Base-by-base conservation (phyloP, 1,140 invertebrate species). In the Drosophila chauvacae region DNA sequence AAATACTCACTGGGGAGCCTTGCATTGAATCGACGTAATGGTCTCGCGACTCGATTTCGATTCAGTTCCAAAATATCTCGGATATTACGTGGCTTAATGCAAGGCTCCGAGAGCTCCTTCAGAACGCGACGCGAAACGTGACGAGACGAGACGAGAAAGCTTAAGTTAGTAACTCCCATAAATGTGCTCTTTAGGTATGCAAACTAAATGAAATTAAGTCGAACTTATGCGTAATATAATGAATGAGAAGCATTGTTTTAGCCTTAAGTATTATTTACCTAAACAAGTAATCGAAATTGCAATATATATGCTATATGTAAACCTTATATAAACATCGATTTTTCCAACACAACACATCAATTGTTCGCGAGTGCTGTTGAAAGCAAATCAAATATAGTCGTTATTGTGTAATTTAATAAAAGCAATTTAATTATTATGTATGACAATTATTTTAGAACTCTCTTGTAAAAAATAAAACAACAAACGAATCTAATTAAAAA, bases 21-120 rank as follows among this genome's bases (percentile, higher is more conserved):
- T 90, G 84, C 87, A 91, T 91, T 91, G 90, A 91, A 87, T 80
- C 68, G 66, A 76, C 73, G 90, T 91, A 91, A 91, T 91, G 62
- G 57, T 57, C 41, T 57, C 41, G 68, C 28, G 51, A 37, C 51
- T 53, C 33, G 58, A 42, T 42, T 60, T 33, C 50, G 39, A 69
- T 61, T 66, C 23, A 63, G 72, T 73, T 47, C 45, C 50, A 33
- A 72, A 65, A 65, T 55, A 39, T 51, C 44, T 47, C 20, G 47
- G 55, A 77, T 87, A 91, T 91, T 91, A 91, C 88, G 78, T 73
- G 80, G 68, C 88, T 91, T 91, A 91, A 91, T 91, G 88, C 83
- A 77, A 77, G 86, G 88, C 88, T 91, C 63, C 4, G 35, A 37
- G 57, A 71, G 75, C 65, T 70, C 77, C 64, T 77, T 53, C 56